These are phyloP conservation scores for Ciconia nigra DNA, from an alignment of 2,797 vertebrate genomes.

Conservation along the genomic window DNA sequence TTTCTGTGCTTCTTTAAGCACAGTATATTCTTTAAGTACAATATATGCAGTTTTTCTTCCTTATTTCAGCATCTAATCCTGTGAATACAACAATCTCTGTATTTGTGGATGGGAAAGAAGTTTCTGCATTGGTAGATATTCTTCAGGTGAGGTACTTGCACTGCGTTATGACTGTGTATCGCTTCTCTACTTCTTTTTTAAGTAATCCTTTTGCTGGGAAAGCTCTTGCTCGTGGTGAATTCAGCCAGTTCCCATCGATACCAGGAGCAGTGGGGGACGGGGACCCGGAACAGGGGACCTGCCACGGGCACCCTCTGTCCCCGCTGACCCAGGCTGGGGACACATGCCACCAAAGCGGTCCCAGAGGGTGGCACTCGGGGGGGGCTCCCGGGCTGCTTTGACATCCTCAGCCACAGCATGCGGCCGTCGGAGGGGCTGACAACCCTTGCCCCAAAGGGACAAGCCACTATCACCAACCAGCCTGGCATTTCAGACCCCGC, in stretches of 20 bases:
- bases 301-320: conserved; percentile 35
- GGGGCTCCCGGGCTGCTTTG: background rate
- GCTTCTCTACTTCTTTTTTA: background rate
- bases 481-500: background rate
- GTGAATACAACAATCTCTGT: background rate
- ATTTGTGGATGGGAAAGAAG: background rate
- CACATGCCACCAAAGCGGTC: background rate
- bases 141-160: background rate
- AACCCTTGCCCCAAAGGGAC: background rate
- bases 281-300: background rate
- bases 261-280: background rate
- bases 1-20: background rate
- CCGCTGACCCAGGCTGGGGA: background rate
- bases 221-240: background rate
- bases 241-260: accelerated
- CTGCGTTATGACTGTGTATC: background rate
- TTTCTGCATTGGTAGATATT: background rate
- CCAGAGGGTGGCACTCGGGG: background rate
- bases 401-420: background rate
- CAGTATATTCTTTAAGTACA: background rate
- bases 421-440: background rate
- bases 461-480: background rate
- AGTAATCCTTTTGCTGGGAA: background rate
- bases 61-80: background rate
- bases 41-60: background rate